Base-by-base conservation (phyloP, 2,113 vertebrate genomes). In the Callaeas wilsoni region DNA sequence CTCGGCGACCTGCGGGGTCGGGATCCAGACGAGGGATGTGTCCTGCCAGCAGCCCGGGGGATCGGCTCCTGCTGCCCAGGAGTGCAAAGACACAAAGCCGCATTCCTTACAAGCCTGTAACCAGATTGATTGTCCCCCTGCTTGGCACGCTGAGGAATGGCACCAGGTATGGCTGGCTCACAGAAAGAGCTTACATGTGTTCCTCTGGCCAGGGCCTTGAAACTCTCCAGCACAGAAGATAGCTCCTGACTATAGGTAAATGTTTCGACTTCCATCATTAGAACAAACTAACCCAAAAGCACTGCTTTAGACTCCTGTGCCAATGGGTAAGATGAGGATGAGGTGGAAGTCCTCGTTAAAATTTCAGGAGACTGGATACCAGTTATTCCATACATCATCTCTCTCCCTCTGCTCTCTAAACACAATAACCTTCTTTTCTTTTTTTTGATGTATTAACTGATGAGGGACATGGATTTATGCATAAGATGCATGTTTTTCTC, bases 101-200 rank as follows among this genome's bases (percentile, higher is more conserved):
- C 97, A 98, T 6, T 97, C 98, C 25, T 74, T 99, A 21, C 99
- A 98, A 70, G 98, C 99, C 13, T 99, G 99, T 88, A 99, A 98
- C 93, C 99, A 99, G 95, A 96, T 99, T 8, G 97, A 98, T 35
- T 99, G 99, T 94, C 99, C 98, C 7, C 98, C 99, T 4, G 83
- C 95, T 67, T 99, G 99, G 99, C 98, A 99, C 7, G 95, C 97
- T 3, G 99, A 99, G 73, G 98, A 98, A 4, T 99, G 99, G 99
- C 98, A 99, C 33, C 98, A 98, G 99, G 99, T 99, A 98, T 6
- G 75, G 22, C 53, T 32, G 50, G 11, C 18, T 52, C 49, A 32
- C 37, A 25, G 75, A 30, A 65, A 10, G 9, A 3, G 18, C 6
- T 59, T 10, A 8, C 47, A 11, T 41, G 47, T 30, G 20, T 4